A percentile compares a stretch with the other conserved stretches of the same genome.
Conservation (phyloP, 2,888 invertebrate genomes). For the Caenorhabditis macrosperma region DNA sequence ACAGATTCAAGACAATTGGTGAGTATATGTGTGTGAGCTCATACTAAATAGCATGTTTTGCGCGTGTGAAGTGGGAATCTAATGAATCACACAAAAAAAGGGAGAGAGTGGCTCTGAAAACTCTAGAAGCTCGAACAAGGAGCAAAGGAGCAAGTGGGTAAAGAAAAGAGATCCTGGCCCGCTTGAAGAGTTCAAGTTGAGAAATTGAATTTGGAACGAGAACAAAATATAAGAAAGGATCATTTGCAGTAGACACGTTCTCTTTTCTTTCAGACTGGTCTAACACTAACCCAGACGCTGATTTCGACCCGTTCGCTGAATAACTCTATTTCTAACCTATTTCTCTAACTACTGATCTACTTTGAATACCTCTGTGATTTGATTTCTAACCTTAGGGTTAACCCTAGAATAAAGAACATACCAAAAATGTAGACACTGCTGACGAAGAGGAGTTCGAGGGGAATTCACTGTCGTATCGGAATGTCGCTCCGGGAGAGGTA, state of each 20-base stretch:
- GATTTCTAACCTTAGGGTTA: no score
- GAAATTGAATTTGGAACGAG: slow-evolving; percentile 37
- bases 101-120: neutral
- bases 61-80: slow-evolving; percentile 6
- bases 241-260: neutral
- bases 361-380: slow-evolving; percentile 1
- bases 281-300: slow-evolving; percentile 50
- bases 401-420: slow-evolving; percentile 11
- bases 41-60: slow-evolving; percentile 20
- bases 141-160: neutral
- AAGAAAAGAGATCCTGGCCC: neutral
- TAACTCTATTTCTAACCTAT: neutral
- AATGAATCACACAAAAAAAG: slow-evolving; percentile 28
- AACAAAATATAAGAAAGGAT: neutral
- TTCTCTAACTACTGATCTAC: slow-evolving; percentile 7
- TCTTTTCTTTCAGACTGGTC: slow-evolving; percentile 54
- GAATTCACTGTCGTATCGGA: slow-evolving; percentile 73
- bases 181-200: slow-evolving; percentile 32
- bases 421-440: slow-evolving; percentile 39
- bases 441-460: slow-evolving; percentile 60
- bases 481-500: slow-evolving; percentile 73
- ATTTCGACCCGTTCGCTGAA: slow-evolving; percentile 56
- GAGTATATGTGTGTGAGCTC: slow-evolving; percentile 28
- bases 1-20: slow-evolving; percentile 78
- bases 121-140: neutral